phyloP scores from a whole-genome alignment of 2,888 invertebrate species.

The Spilosoma lubricipeda region DNA sequence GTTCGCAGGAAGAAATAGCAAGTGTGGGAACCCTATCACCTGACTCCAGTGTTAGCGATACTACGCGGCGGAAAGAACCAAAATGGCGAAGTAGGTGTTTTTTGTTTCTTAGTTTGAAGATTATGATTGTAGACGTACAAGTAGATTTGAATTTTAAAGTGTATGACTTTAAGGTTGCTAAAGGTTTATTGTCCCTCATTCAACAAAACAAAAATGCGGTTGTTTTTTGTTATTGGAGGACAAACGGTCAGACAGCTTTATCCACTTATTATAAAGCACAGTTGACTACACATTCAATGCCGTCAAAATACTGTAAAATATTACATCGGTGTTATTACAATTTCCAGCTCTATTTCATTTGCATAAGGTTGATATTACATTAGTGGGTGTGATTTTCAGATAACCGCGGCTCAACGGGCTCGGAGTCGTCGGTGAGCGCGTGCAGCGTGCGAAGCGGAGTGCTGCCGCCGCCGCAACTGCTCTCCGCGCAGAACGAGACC shows the following conservation, averaged over 20 bases:
- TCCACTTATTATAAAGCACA: too few relatives aligned
- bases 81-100: slow-evolving; percentile 80
- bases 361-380: neutral
- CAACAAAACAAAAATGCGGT: neutral
- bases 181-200: neutral
- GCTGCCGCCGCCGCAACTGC: slow-evolving; percentile 76
- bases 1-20: slow-evolving; percentile 82
- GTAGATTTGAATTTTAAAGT: neutral
- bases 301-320: too few relatives aligned
- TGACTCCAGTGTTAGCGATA: slow-evolving; percentile 81
- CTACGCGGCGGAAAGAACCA: slow-evolving; percentile 80
- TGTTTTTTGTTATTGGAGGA: too few relatives aligned
- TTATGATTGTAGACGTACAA: neutral
- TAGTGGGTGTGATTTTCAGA: slow-evolving; percentile 48
- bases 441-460: slow-evolving; percentile 62
- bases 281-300: too few relatives aligned
- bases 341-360: neutral
- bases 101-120: neutral
- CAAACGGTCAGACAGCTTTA: too few relatives aligned
- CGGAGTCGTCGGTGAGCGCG: slow-evolving; percentile 69
- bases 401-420: slow-evolving; percentile 79
- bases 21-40: slow-evolving; percentile 80
- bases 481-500: slow-evolving; percentile 79
- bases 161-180: too few relatives aligned
- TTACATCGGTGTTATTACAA: neutral